These are phyloP conservation scores for Nomada fabriciana DNA, from an alignment of 2,888 invertebrate species.

Conservation along the genomic window DNA sequence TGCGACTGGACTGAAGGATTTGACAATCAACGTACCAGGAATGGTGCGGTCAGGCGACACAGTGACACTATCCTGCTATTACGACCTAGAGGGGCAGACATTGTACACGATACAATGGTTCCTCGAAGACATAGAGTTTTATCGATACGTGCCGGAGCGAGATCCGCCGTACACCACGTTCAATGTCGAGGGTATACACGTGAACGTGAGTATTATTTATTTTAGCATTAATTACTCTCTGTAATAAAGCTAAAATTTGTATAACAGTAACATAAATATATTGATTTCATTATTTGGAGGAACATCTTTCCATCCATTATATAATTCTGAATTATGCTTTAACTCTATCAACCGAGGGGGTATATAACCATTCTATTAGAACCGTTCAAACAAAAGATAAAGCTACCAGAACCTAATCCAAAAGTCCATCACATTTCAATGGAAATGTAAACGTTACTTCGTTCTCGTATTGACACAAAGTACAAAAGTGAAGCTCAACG, in stretches of 20 bases:
- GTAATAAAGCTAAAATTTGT: background rate
- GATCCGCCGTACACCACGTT: conserved; percentile 90
- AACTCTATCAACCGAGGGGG: no score
- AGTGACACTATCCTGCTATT: conserved; percentile 80
- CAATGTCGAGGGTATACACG: conserved; percentile 88
- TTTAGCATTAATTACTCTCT: background rate
- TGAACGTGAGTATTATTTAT: conserved; percentile 88
- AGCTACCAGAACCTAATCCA: no score
- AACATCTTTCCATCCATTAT: no score
- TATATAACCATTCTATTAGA: no score
- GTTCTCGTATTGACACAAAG: background rate
- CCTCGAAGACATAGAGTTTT: conserved; percentile 90
- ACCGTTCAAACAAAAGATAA: no score
- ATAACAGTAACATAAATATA: no score
- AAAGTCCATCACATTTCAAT: background rate
- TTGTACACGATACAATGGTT: conserved; percentile 93
- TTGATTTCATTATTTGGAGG: no score
- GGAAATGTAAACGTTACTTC: background rate
- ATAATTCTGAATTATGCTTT: no score
- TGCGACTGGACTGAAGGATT: conserved; percentile 78
- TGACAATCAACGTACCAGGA: conserved; percentile 80
- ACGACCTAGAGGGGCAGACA: conserved; percentile 77
- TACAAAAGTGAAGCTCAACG: background rate
- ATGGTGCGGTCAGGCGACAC: conserved; percentile 81
- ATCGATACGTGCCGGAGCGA: conserved; percentile 90